Base-by-base conservation (phyloP, 2,113 vertebrate genomes). In the Dipodomys stephensi region DNA sequence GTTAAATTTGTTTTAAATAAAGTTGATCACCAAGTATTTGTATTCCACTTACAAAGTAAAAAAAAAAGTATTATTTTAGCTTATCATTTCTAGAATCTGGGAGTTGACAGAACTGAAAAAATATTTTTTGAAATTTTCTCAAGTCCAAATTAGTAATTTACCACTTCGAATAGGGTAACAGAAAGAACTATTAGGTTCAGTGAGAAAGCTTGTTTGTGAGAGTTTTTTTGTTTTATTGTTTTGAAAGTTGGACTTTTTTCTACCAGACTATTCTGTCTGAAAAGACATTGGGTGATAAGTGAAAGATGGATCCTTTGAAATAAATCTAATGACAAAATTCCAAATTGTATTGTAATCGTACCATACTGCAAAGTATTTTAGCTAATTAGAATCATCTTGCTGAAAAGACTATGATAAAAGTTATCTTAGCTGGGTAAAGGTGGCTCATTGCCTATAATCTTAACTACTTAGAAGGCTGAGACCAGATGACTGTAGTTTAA, bases 301-400 rank as follows among this genome's bases (percentile, higher is more conserved):
- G 4, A 46, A 72, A 39, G n/a, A 87, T n/a, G 53, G 25, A 91
- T 83, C 60, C 28, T 92, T 82, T 68, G 68, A 95, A 28, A 27
- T 44, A 96, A 94, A 76, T 95, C 62, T 91, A 88, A 91, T 95
- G 95, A 96, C 94, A 96, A 96, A 94, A 74, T 92, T 39, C 92
- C 65, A 83, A 83, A 76, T 74, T 97, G 80, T 92, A 25, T 25
- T 83, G 28, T 23, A 90, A 90, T 10, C 20, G 74, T 5, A 80
- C 13, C 84, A 28, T 92, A 79, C 72, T 87, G 76, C 25, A 93
- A 92, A n/a, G 23, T 35, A 78, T 81, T 44, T 18, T 88, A 82
- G 88, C 23, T 84, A 65, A 53, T 67, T 87, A 94, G 18, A 71
- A 90, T 92, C 39, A 92, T 44, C 7, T 94, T 80, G 11, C 28